Evolutionary conservation across 2,888 invertebrate species (phyloP), one percentile per base, ranked within the genome.

Genomic region (Ectemnius continuus): DNA sequence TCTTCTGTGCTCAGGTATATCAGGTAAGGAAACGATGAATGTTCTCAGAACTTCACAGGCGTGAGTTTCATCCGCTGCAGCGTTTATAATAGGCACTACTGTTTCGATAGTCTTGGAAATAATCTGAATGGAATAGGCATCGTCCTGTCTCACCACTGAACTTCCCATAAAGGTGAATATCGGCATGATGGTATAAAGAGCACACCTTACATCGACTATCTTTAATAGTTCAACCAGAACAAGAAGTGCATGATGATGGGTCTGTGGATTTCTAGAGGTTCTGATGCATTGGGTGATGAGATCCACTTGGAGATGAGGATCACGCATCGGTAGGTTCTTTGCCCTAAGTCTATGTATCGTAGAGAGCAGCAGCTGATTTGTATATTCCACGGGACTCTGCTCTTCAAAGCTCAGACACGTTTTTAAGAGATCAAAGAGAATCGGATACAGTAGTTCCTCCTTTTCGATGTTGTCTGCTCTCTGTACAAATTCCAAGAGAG

Each of bases 111-210:
- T 97, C 88, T 95, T 96, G 0, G 95, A 94, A 67, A 99, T 98
- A 26, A 99, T 96, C 90, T 98, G 97, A 89, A 98, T 97, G 87
- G 97, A 98, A 91, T 98, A 98, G 0, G 96, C 95, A 86, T 99
- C 98, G 88, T 99, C 99, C 84, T 98, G 97, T 11, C 98, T 93
- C 0, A 99, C 92, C 11, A 99, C 95, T 0, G 97, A 97, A 0
- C 96, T 96, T 0, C 99, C 99, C 95, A 99, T 98, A 88, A 99
- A 99, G 0, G 99, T 98, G 89, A 99, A 99, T 83, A 99, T 97
- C 23, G 97, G 95, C 95, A 99, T 98, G 3, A 98, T 96, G 86
- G 98, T 97, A 87, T 97, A 96, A 16, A 99, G 91, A 0, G 90
- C 90, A 2, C 83, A 81, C 16, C 87, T 86, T 0, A 89, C 79